Percentiles rank a stretch among this genome's conserved stretches.
phyloP scores from a whole-genome alignment of 2,797 vertebrate species.

The Chloroceryle inda region DNA sequence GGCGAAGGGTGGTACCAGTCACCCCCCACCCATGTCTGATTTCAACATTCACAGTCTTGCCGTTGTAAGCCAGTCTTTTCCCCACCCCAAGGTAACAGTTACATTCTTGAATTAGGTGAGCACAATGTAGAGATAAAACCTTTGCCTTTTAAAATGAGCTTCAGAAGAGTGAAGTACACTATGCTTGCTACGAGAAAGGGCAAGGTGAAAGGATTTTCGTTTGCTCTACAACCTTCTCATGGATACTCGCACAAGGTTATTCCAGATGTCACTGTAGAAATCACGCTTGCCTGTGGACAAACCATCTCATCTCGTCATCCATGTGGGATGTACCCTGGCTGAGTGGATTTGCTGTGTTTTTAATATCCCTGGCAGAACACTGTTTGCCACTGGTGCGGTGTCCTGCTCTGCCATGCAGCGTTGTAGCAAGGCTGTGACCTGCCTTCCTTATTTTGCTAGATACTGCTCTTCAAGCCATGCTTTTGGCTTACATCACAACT shows the following conservation, averaged over 20 bases:
- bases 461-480: neutral
- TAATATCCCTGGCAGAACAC: neutral
- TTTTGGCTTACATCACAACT: neutral
- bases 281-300: neutral
- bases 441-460: neutral
- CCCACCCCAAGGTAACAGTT: neutral
- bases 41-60: neutral
- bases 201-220: neutral
- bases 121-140: neutral
- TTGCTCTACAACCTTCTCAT: neutral
- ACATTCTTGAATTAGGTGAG: neutral
- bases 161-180: neutral
- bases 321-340: neutral
- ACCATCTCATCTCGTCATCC: accelerated
- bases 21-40: accelerated
- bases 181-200: accelerated
- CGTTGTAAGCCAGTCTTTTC: neutral
- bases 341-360: neutral
- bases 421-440: neutral
- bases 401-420: accelerated
- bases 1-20: neutral
- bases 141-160: neutral
- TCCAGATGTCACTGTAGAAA: neutral
- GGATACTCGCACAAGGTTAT: neutral
- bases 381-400: neutral